phyloP scores from a whole-genome alignment of 2,797 vertebrate species.

The Paramormyrops hopkinsi region DNA sequence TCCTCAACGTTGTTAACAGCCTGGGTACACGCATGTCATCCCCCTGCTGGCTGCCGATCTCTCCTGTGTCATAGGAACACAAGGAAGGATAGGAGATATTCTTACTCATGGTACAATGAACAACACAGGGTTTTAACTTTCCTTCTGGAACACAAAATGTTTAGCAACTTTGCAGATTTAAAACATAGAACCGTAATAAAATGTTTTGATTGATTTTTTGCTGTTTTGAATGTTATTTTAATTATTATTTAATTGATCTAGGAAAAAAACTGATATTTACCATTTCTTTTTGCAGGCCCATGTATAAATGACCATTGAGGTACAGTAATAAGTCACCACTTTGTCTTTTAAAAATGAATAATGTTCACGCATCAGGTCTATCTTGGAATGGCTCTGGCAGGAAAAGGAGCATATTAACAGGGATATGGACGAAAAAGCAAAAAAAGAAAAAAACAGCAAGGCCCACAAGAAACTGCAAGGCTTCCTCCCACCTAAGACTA shows the following conservation, averaged over 20 bases:
- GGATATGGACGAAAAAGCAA: background rate
- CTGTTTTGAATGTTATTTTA: background rate
- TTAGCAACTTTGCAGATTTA: background rate
- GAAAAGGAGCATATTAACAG: background rate
- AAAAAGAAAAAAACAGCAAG: background rate
- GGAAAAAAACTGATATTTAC: background rate
- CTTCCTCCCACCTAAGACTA: background rate
- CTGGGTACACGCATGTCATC: slow-evolving; percentile 55
- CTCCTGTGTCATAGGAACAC: slow-evolving; percentile 36
- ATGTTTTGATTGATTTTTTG: background rate
- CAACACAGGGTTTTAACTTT: background rate
- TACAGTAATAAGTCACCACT: background rate
- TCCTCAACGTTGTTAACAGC: slow-evolving; percentile 63
- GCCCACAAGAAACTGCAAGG: background rate
- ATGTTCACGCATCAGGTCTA: background rate
- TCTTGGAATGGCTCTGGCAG: background rate
- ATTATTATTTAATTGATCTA: background rate
- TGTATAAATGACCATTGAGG: background rate
- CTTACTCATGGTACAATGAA: slow-evolving; percentile 5
- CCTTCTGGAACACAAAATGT: background rate
- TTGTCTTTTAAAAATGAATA: background rate
- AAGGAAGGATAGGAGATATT: slow-evolving; percentile 23
- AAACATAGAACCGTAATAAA: background rate
- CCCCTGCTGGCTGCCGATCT: slow-evolving; percentile 40
- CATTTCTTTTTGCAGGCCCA: background rate